Evolutionary conservation across 2,888 invertebrate genomes (phyloP), one percentile per base, ranked within the genome.

Genomic region (Drosophila gaucha): DNA sequence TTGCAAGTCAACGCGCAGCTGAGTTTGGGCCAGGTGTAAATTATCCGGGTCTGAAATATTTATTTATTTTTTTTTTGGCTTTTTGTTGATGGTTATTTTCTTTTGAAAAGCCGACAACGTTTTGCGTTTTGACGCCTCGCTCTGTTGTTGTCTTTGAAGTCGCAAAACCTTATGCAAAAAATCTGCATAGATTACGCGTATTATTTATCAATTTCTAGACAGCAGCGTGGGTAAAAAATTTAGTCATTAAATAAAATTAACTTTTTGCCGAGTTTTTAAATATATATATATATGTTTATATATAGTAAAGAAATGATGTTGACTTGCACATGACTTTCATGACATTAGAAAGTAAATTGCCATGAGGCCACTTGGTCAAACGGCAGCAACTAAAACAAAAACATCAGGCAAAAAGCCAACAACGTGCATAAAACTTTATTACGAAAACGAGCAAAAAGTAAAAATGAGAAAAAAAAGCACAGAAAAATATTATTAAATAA

Each of bases 271-370:
- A 20, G 9, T 38, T 46, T 57, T 35, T n/a, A 14, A 43, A 39
- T 18, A 41, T 14, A 39, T 26, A 56, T 30, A 33, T 26, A 36
- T 46, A 20, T 36, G 31, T 30, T 31, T 41, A 41, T 44, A 43
- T 58, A 63, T 67, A 56, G 55, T n/a, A 55, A 57, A 46, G 58
- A 62, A 79, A 63, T 59, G 49, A 66, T 43, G 84, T 86, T 82
- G 82, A 75, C 76, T 83, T 84, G 78, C 84, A 83, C 86, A 83
- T 87, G 82, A 83, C 82, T 87, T 86, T 86, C 75, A 51, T 88
- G 84, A 83, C 88, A 84, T 84, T 84, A 84, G 84, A 84, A 84
- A 84, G 84, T 84, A 84, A 84, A 84, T 84, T 84, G 88, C 84
- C 80, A 83, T 80, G 59, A 88, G 84, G 84, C 84, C 86, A 84